Conservation (phyloP, 2,797 vertebrate species). For the Cheirogaleus major region DNA sequence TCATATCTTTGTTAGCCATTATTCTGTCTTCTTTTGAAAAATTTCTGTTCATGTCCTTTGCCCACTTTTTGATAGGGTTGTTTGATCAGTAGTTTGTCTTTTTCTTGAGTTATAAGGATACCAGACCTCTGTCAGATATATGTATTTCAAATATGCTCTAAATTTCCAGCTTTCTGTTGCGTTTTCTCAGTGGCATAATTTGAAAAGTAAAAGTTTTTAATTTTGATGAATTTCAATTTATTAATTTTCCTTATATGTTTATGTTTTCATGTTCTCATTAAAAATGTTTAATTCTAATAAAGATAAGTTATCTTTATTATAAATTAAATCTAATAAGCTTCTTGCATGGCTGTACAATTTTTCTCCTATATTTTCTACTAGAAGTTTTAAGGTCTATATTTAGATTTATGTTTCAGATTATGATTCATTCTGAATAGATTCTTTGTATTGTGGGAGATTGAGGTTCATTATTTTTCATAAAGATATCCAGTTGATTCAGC, state of each 20-base stretch:
- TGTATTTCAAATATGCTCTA: neutral
- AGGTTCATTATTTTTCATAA: neutral
- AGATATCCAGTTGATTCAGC: neutral
- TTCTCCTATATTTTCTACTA: neutral
- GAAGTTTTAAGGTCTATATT: neutral
- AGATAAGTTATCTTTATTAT: neutral
- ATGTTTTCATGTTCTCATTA: neutral
- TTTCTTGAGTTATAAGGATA: neutral
- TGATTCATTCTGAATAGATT: neutral
- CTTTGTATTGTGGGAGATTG: neutral
- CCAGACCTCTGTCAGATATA: neutral
- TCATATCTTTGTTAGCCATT: no score
- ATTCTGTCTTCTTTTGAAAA: no score
- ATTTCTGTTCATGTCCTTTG: no score
- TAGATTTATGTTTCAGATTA: neutral
- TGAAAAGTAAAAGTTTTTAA: neutral
- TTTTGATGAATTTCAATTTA: neutral
- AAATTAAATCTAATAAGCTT: neutral
- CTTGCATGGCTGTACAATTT: neutral
- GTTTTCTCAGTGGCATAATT: neutral
- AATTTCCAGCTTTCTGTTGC: neutral
- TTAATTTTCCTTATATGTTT: neutral
- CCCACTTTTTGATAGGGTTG: no score
- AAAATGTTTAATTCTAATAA: neutral
- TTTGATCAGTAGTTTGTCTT: neutral